These are phyloP conservation scores for Melanerpes formicivorus DNA, from an alignment of 2,113 vertebrate genomes.

Conservation along the genomic window DNA sequence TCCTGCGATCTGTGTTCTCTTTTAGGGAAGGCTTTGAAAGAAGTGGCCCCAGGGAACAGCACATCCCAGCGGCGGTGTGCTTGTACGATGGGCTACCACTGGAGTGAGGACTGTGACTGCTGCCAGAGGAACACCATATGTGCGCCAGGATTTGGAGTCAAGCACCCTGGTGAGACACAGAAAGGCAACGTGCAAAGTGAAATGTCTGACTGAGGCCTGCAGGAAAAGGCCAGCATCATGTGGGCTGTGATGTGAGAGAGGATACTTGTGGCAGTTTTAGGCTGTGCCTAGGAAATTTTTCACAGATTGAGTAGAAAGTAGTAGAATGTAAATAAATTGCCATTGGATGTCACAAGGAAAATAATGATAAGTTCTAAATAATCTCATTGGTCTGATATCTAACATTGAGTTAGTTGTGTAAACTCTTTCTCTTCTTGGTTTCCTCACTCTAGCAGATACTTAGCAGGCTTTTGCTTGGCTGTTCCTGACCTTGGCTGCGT, in stretches of 20 bases:
- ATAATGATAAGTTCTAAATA: too few relatives aligned
- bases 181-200: background rate
- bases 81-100: conserved; percentile 83
- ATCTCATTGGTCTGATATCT: too few relatives aligned
- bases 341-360: too few relatives aligned
- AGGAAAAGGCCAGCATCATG: fast-evolving
- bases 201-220: background rate
- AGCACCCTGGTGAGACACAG: conserved; percentile 68
- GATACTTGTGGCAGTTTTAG: background rate
- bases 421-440: too few relatives aligned
- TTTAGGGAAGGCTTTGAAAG: conserved; percentile 85
- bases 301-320: too few relatives aligned
- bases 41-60: conserved; percentile 77
- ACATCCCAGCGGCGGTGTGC: conserved; percentile 81
- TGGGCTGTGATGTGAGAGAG: background rate
- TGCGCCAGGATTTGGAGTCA: conserved; percentile 78
- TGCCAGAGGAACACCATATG: conserved; percentile 85
- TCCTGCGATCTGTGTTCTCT: background rate
- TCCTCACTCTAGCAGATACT: too few relatives aligned
- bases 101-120: conserved; percentile 87
- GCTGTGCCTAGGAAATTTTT: too few relatives aligned
- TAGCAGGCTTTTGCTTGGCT: too few relatives aligned
- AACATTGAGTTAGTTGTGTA: too few relatives aligned
- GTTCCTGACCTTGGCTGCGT: too few relatives aligned
- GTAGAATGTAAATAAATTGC: too few relatives aligned